phyloP scores from a whole-genome alignment of 2,113 vertebrate species.

The Turnix velox region DNA sequence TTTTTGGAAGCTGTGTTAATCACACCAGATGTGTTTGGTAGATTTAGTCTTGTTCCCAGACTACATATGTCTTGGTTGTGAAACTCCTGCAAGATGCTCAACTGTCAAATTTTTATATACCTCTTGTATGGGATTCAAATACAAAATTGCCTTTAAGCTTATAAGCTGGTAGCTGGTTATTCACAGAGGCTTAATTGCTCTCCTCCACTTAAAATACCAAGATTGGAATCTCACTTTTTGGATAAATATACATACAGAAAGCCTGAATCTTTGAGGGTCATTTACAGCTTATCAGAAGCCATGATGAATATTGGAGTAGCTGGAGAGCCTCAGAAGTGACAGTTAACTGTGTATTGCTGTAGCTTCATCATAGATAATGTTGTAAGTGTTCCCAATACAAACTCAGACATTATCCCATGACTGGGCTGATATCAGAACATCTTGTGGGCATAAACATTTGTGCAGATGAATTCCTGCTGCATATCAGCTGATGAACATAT shows the following conservation, averaged over 20 bases:
- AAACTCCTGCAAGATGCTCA: background rate
- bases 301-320: slow-evolving; percentile 6
- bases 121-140: background rate
- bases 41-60: background rate
- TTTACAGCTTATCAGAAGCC: background rate
- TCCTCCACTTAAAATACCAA: background rate
- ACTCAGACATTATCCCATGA: background rate
- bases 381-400: background rate
- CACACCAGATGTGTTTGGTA: background rate
- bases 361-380: slow-evolving; percentile 29
- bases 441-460: slow-evolving; percentile 22
- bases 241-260: background rate
- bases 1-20: background rate
- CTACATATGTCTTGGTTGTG: background rate
- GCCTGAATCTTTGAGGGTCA: background rate
- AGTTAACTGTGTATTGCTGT: slow-evolving; percentile 12
- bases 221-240: background rate
- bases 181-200: background rate
- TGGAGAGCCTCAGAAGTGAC: background rate
- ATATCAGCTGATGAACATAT: slow-evolving; percentile 53
- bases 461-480: slow-evolving; percentile 37
- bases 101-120: background rate
- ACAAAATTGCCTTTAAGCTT: background rate
- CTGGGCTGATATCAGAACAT: background rate
- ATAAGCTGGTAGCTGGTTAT: background rate